These are phyloP conservation scores for Tretioscincus oriximinensis DNA, from an alignment of 2,113 vertebrate species.

Conservation along the genomic window DNA sequence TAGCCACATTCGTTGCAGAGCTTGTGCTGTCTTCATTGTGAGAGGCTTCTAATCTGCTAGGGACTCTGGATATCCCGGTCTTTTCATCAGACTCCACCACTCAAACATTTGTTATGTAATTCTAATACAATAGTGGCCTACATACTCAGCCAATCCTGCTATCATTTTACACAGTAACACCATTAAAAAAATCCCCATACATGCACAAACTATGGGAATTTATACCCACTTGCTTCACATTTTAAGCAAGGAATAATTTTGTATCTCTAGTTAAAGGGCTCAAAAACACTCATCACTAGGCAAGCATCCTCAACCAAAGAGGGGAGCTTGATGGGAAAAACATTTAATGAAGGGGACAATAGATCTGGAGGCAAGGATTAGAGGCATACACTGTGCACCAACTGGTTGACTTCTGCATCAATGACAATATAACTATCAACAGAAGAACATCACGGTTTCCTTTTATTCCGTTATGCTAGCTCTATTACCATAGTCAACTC, in stretches of 20 bases:
- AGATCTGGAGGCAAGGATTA: background rate
- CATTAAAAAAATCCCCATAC: constrained; percentile 16
- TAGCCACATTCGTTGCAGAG: constrained; percentile 86
- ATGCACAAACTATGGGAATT: constrained; percentile 23
- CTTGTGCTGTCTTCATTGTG: constrained; percentile 84
- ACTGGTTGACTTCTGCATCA: background rate
- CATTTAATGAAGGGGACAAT: background rate
- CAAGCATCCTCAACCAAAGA: background rate
- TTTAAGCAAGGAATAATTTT: constrained; percentile 1
- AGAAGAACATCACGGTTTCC: background rate
- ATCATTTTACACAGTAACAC: constrained; percentile 72
- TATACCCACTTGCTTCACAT: constrained; percentile 29
- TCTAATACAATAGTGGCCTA: constrained; percentile 91
- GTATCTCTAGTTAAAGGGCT: background rate
- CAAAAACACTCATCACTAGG: background rate
- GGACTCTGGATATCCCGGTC: constrained; percentile 55
- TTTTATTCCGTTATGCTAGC: background rate
- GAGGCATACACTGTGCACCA: background rate
- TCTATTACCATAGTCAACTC: background rate
- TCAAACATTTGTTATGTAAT: constrained; percentile 84
- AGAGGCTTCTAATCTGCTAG: constrained; percentile 49
- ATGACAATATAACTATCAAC: background rate
- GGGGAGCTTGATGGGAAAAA: background rate
- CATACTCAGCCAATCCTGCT: constrained; percentile 88
- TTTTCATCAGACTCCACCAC: constrained; percentile 74